phyloP scores from a whole-genome alignment of 2,797 vertebrate genomes.

The Lemur catta region DNA sequence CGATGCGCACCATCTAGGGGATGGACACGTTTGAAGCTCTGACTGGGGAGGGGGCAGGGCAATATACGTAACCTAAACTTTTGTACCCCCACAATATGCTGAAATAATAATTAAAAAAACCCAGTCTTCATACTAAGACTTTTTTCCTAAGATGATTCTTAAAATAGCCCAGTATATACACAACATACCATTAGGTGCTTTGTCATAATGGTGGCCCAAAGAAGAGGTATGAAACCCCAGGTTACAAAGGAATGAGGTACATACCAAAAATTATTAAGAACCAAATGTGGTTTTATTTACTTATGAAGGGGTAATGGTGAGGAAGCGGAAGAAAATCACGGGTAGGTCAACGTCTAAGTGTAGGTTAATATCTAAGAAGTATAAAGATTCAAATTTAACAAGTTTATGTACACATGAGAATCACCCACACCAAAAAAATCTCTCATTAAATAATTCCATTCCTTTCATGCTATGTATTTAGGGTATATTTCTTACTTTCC shows the following conservation, averaged over 20 bases:
- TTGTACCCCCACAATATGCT: no score
- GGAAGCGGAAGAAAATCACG: accelerated
- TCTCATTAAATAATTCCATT: not conserved
- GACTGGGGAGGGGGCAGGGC: no score
- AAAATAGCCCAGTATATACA: not conserved
- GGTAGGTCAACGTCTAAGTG: not conserved
- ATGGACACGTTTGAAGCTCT: no score
- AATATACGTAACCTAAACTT: no score
- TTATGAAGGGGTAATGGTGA: not conserved
- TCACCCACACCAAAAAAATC: not conserved
- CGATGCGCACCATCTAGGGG: no score
- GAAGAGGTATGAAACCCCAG: not conserved
- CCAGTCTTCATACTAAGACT: not conserved
- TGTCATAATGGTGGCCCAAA: not conserved
- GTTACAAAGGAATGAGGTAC: not conserved
- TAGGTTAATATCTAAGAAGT: not conserved
- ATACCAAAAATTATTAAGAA: not conserved
- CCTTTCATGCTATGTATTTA: not conserved
- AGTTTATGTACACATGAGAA: not conserved
- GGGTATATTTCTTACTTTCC: not conserved
- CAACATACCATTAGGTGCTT: not conserved
- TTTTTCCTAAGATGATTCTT: not conserved
- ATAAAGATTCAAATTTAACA: not conserved
- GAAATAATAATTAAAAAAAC: no score
- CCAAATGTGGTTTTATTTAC: not conserved